phyloP scores from a whole-genome alignment of 2,797 vertebrate species.

The Percopsis omiscomaycus region DNA sequence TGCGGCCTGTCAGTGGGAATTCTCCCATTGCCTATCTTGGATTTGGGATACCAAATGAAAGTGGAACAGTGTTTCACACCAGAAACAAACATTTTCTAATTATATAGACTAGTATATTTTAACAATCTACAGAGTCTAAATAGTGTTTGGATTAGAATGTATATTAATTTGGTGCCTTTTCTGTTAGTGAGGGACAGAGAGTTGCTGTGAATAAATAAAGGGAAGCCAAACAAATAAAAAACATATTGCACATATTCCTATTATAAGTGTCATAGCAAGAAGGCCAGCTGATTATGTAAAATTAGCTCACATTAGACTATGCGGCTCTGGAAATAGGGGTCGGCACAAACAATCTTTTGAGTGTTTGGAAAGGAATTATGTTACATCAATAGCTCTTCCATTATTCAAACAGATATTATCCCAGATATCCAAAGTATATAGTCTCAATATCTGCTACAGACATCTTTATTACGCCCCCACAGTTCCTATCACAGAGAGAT shows the following conservation, averaged over 20 bases:
- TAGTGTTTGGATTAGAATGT: background rate
- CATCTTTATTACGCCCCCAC: too few species aligned
- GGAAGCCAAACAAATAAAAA: background rate
- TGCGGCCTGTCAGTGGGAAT: background rate
- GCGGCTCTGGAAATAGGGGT: too few species aligned
- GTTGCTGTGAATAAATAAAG: background rate
- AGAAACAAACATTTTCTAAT: background rate
- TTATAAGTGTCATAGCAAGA: too few species aligned
- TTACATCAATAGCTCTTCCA: background rate
- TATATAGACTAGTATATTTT: background rate
- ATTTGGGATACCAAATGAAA: conserved; percentile 9
- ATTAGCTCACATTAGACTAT: too few species aligned
- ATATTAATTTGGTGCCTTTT: conserved; percentile 1
- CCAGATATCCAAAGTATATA: too few species aligned
- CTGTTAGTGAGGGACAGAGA: background rate
- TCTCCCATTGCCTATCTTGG: background rate
- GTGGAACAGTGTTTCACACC: background rate
- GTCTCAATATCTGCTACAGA: too few species aligned
- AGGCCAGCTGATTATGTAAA: too few species aligned
- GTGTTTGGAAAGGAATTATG: background rate
- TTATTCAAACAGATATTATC: too few species aligned
- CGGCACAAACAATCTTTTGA: too few species aligned
- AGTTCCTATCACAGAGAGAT: too few species aligned
- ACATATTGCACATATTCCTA: too few species aligned
- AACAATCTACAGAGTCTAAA: conserved; percentile 6